phyloP scores from a whole-genome alignment of 2,113 vertebrate genomes.

The Alligator sinensis region DNA sequence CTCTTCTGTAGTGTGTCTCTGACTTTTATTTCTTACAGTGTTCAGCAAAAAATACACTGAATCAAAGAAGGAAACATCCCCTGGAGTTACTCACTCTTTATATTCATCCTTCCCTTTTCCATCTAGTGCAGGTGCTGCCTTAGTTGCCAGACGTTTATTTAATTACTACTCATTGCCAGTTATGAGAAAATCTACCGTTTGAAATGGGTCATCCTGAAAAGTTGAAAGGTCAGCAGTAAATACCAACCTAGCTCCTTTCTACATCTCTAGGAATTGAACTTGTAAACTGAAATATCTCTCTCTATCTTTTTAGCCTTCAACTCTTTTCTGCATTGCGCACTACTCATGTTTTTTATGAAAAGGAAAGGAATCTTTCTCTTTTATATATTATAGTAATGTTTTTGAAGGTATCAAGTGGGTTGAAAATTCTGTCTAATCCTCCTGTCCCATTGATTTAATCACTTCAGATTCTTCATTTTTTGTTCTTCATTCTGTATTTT shows the following conservation, averaged over 20 bases:
- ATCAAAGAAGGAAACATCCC: constrained; percentile 51
- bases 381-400: not conserved
- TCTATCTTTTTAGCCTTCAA: not conserved
- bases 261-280: not conserved
- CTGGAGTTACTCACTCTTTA: constrained; percentile 32
- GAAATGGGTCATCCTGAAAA: constrained; percentile 5
- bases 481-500: fast-evolving
- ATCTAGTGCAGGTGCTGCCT: constrained; percentile 28
- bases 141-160: constrained; percentile 18
- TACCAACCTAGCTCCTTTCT: not conserved
- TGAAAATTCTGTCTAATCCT: not conserved
- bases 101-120: constrained; percentile 18
- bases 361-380: not conserved
- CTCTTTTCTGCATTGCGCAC: not conserved
- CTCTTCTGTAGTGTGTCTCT: constrained; percentile 60
- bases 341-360: not conserved
- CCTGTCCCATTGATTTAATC: fast-evolving
- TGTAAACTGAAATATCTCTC: not conserved
- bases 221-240: not conserved
- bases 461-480: fast-evolving
- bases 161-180: not conserved
- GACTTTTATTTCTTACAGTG: constrained; percentile 52
- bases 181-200: constrained; percentile 6
- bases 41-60: constrained; percentile 66
- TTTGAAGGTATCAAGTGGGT: not conserved